Evolutionary conservation across 1,140 invertebrate species (phyloP).

Genomic region (Glossosoma conforme): DNA sequence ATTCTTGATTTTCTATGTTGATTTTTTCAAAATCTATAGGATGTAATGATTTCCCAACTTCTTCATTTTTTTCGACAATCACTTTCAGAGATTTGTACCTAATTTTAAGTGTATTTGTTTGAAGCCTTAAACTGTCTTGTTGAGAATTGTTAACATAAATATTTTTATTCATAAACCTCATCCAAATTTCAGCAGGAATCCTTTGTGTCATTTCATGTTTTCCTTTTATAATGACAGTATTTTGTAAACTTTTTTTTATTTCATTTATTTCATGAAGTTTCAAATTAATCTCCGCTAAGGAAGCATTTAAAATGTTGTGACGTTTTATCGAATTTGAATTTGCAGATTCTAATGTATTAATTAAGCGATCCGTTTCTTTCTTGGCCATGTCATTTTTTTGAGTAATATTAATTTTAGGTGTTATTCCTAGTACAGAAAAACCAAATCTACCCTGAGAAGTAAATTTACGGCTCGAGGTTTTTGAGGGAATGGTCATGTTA

Average conservation of each 20-base stretch:
- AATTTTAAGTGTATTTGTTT: conserved; percentile 48
- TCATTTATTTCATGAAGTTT: conserved; percentile 10
- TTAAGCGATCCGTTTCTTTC: conserved; percentile 45
- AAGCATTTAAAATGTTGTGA: conserved; percentile 40
- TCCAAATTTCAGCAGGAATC: conserved; percentile 51
- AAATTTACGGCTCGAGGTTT: conserved; percentile 32
- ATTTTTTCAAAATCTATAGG: conserved; percentile 53
- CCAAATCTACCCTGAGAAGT: conserved; percentile 41
- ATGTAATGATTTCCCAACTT: conserved; percentile 46
- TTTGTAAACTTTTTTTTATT: conserved; percentile 3
- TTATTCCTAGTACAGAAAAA: conserved; percentile 35
- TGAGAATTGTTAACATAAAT: conserved; percentile 42
- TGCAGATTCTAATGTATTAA: conserved; percentile 35
- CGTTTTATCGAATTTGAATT: conserved; percentile 35
- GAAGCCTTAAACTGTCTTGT: conserved; percentile 48
- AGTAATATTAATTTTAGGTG: conserved; percentile 39
- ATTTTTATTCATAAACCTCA: conserved; percentile 51
- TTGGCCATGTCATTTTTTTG: conserved; percentile 44
- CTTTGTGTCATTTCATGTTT: conserved; percentile 35
- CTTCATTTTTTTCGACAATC: conserved; percentile 44
- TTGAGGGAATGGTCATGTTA: too few relatives aligned
- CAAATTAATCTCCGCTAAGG: conserved; percentile 46
- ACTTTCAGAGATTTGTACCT: conserved; percentile 45
- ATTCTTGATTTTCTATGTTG: conserved; percentile 50
- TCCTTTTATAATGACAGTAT: conserved; percentile 4